Evolutionary conservation across 2,797 vertebrate genomes (phyloP).

Genomic region (Ataeniobius toweri): DNA sequence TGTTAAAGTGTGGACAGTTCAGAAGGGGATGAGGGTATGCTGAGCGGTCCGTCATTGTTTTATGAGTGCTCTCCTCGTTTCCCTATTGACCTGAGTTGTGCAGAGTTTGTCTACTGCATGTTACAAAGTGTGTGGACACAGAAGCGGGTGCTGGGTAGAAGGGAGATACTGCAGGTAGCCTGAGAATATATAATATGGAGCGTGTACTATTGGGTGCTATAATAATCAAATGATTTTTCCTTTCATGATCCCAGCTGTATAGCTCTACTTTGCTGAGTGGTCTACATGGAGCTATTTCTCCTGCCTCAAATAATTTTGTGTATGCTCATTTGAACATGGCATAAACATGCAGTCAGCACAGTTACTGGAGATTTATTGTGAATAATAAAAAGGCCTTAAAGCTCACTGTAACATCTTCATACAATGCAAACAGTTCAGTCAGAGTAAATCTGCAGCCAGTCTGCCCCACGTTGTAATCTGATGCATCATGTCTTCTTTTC

Average conservation of each 20-base stretch:
- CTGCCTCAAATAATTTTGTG: background rate
- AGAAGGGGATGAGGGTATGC: conserved; percentile 5
- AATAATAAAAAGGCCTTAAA: background rate
- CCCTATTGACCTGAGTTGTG: conserved; percentile 8
- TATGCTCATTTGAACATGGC: background rate
- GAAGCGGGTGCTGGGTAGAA: background rate
- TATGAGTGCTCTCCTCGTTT: conserved; percentile 29
- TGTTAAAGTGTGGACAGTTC: conserved; percentile 18
- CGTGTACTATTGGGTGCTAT: background rate
- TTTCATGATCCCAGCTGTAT: conserved; percentile 1
- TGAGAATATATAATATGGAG: conserved; percentile 3
- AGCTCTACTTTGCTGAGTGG: conserved; percentile 1
- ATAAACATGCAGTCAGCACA: background rate
- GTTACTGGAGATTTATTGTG: background rate
- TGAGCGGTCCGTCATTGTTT: conserved; percentile 30
- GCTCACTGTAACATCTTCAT: background rate
- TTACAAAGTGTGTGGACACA: background rate
- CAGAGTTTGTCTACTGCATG: background rate
- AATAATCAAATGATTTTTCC: conserved; percentile 8
- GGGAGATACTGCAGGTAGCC: conserved; percentile 4
- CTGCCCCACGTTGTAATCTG: background rate
- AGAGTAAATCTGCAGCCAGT: background rate
- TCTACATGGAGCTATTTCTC: background rate
- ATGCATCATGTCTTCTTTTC: background rate
- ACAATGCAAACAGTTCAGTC: background rate